A percentile compares a stretch with the other conserved stretches of the same genome.
Evolutionary conservation across 1,140 invertebrate species (phyloP).

Genomic region (Diachasmimorpha longicaudata): DNA sequence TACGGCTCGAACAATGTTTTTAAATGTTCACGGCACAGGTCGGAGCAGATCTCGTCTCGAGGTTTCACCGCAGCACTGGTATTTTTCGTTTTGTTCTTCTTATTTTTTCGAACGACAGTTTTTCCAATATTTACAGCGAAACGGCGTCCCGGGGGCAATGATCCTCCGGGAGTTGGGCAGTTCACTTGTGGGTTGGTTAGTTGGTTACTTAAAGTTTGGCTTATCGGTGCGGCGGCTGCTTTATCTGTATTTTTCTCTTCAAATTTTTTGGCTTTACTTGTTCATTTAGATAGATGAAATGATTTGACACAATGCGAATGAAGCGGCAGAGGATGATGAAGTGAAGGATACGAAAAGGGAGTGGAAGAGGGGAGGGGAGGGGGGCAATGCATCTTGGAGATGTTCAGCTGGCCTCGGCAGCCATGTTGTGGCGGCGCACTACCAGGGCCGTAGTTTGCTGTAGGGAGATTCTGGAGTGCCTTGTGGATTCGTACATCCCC

Average conservation of each 20-base stretch:
- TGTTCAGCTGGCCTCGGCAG: constrained; percentile 56
- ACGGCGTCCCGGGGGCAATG: not conserved
- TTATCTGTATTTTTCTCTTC: too few relatives aligned
- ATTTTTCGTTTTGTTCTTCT: not conserved
- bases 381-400: constrained; percentile 32
- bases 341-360: not conserved
- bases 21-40: not conserved
- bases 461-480: not conserved
- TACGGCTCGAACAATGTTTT: not conserved
- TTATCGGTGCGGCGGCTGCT: not conserved
- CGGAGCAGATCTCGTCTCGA: not conserved
- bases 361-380: constrained; percentile 25
- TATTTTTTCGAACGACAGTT: not conserved
- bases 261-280: too few relatives aligned
- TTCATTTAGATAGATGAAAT: too few relatives aligned
- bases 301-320: too few relatives aligned
- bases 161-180: not conserved
- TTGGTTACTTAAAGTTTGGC: not conserved
- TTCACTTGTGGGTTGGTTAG: not conserved
- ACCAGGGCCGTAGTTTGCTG: constrained; percentile 42
- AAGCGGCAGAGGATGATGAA: too few relatives aligned
- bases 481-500: constrained; percentile 6
- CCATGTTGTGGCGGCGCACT: constrained; percentile 44
- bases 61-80: not conserved
- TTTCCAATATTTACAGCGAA: not conserved